Base-by-base conservation (phyloP, 2,888 invertebrate genomes). In the Danaus chrysippus region DNA sequence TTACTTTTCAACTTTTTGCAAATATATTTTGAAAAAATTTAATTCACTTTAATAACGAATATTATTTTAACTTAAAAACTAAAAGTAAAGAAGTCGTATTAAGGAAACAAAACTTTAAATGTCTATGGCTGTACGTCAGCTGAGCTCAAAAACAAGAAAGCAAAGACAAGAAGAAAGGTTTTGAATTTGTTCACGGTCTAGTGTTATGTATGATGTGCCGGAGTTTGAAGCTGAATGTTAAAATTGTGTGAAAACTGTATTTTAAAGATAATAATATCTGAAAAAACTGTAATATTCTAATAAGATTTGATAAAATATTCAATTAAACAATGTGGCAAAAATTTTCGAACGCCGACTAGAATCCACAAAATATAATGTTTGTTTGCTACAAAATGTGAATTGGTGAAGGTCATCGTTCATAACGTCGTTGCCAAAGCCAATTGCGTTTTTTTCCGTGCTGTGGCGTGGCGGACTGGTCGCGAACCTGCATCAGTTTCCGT, bases 341-440 rank as follows among this genome's bases (percentile, higher is more conserved):
- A 17, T 17, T 49, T 11, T 49, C 17, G 17, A 43, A 49, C 44
- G 53, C 54, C 10, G 42, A 34, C 10, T 43, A 58, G 44, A 56
- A 52, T 53, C 42, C 42, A 23, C 42, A 61, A 54, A 57, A 59
- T 19, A 59, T 57, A 53, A 44, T 12, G 61, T 57, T 63, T 71
- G 69, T 94, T 70, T 94, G 92, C 73, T 75, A 76, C 75, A 83
- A 82, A 82, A 84, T 86, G 83, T 82, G 76, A 81, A 79, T 76
- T 71, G 71, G 79, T 82, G 85, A 87, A 84, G 84, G 84, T 68
- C 69, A 68, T 60, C 54, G 13, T 63, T 62, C 43, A 52, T 53
- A 34, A 58, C 62, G 64, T 65, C 60, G 61, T 69, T 63, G 68
- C 67, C 67, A 69, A 74, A 70, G 72, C 71, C 70, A 73, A 75